Evolutionary conservation across 2,113 vertebrate genomes (phyloP).

Genomic region (Sterna hirundo): DNA sequence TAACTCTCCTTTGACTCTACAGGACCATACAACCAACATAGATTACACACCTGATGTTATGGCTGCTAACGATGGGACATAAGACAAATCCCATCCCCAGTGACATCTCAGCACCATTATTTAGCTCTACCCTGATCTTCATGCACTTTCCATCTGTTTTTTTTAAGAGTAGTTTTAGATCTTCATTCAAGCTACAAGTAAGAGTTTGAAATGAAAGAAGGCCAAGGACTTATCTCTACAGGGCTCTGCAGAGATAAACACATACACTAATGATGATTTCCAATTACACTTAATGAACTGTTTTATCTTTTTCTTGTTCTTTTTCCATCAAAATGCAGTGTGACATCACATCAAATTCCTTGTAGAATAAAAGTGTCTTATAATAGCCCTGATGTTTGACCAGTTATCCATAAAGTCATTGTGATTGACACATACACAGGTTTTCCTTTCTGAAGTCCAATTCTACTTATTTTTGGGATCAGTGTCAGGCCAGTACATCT

Average conservation of each 20-base stretch:
- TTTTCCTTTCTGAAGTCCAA: neutral
- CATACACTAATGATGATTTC: neutral
- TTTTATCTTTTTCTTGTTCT: neutral
- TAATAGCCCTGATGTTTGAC: neutral
- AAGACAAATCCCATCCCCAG: neutral
- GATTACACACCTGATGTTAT: neutral
- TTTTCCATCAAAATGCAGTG: neutral
- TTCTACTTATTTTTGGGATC: neutral
- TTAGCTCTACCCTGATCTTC: neutral
- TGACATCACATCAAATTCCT: neutral
- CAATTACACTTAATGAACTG: neutral
- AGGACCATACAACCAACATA: neutral
- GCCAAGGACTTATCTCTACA: neutral
- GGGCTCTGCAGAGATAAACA: neutral
- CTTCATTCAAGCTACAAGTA: neutral
- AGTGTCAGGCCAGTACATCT: neutral
- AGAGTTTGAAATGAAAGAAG: neutral
- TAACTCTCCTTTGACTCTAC: neutral
- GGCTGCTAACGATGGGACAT: neutral
- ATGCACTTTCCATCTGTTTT: neutral
- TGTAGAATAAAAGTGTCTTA: neutral
- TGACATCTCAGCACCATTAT: neutral
- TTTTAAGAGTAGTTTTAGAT: neutral
- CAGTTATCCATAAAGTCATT: neutral
- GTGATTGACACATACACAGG: neutral